Evolutionary conservation across 2,888 invertebrate species (phyloP), one percentile per base, ranked within the genome.

Genomic region (Oscheius sp.): DNA sequence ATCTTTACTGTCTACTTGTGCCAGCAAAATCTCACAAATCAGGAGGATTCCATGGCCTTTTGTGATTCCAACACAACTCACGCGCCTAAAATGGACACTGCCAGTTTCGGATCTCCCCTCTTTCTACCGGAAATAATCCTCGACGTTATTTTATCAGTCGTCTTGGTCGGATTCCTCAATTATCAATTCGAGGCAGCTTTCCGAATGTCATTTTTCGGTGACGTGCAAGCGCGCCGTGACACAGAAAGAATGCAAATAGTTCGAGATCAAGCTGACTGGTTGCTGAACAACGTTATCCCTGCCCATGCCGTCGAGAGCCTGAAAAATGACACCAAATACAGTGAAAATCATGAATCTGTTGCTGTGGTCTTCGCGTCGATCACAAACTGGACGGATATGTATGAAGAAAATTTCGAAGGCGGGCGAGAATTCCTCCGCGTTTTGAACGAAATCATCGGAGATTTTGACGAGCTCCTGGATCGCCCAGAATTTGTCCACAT

Each of bases 361-460:
- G 81, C 79, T 0, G 95, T 98, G 18, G 93, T 98, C 86, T 98
- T 98, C 89, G 97, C 96, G 7, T 95, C 94, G 86, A 95, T 98
- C 83, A 94, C 95, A 0, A 98, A 98, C 89, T 98, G 97, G 89
- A 95, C 95, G 87, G 96, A 97, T 90, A 93, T 98, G 92, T 98
- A 98, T 89, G 97, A 98, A 89, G 97, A 98, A 89, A 94, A 95
- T 63, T 98, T 95, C 90, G 92, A 95, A 83, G 95, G 86, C 45
- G 97, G 97, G 3, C 93, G 94, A 87, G 97, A 98, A 90, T 97
- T 94, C 89, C 90, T 98, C 80, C 91, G 97, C 18, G 96, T 98
- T 12, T 91, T 98, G 64, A 98, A 98, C 90, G 97, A 98, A 89
- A 82, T 98, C 69, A 95, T 96, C 77, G 95, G 94, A 0, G 97